Conservation (phyloP, 2,888 invertebrate species). For the Podabrus alpinus region DNA sequence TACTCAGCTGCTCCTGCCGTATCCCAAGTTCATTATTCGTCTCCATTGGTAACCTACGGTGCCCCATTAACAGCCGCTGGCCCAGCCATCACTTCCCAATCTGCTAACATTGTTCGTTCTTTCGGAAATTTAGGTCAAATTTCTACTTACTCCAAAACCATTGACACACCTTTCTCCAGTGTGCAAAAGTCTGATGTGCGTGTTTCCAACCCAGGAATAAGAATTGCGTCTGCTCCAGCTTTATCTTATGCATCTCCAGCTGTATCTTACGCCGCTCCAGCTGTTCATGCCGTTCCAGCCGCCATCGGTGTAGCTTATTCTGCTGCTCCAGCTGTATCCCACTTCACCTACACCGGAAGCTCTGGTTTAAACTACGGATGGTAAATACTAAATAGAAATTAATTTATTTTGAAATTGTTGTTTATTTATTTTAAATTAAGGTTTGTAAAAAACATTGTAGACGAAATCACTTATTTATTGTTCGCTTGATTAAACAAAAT, state of each 20-base stretch:
- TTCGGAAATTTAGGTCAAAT: slow-evolving; percentile 72
- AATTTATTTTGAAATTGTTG: background rate
- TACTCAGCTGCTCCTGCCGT: slow-evolving; percentile 34
- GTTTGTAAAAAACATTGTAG: background rate
- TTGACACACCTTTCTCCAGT: slow-evolving; percentile 74
- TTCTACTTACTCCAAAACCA: slow-evolving; percentile 70
- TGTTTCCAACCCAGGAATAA: slow-evolving; percentile 64
- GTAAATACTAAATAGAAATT: slow-evolving; percentile 22
- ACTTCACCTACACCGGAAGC: slow-evolving; percentile 37
- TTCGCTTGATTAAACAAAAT: background rate
- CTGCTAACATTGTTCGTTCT: slow-evolving; percentile 64
- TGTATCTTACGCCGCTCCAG: slow-evolving; percentile 44
- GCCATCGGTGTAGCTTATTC: slow-evolving; percentile 27
- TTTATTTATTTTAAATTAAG: slow-evolving; percentile 6
- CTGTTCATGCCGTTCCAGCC: slow-evolving; percentile 30
- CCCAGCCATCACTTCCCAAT: slow-evolving; percentile 62
- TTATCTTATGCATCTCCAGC: slow-evolving; percentile 33
- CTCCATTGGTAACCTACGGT: slow-evolving; percentile 36
- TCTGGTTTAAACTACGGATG: slow-evolving; percentile 33
- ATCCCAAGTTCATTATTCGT: slow-evolving; percentile 35
- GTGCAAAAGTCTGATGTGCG: slow-evolving; percentile 71
- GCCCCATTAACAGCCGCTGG: slow-evolving; percentile 53
- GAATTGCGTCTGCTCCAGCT: slow-evolving; percentile 38
- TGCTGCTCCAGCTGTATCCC: slow-evolving; percentile 36
- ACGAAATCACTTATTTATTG: background rate